Evolutionary conservation across 2,113 vertebrate genomes (phyloP).

Genomic region (Toxostoma redivivum): DNA sequence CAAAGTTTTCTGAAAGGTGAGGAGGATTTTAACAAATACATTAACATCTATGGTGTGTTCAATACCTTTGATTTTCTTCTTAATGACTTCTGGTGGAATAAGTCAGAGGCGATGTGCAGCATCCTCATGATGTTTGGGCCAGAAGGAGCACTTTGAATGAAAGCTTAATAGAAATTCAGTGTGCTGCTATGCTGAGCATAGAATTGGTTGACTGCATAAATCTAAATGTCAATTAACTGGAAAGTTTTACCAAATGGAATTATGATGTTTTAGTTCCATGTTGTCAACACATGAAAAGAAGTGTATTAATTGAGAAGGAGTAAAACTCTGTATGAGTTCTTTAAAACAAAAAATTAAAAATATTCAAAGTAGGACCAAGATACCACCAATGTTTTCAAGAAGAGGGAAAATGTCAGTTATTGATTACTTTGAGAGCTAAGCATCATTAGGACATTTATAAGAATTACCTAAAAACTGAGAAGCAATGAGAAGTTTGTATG

Average conservation of each 20-base stretch:
- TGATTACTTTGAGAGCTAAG: constrained; percentile 33
- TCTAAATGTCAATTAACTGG: constrained; percentile 35
- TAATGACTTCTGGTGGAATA: background rate
- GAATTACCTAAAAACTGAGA: background rate
- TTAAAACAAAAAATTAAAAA: background rate
- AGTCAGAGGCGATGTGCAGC: background rate
- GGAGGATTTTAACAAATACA: background rate
- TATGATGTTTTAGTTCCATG: background rate
- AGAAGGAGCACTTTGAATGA: background rate
- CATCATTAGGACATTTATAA: background rate
- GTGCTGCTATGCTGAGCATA: background rate
- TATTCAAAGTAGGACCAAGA: background rate
- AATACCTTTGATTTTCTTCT: background rate
- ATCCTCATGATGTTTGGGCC: background rate
- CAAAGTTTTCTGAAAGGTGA: background rate
- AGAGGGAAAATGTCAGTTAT: background rate
- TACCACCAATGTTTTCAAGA: background rate
- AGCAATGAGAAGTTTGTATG: background rate
- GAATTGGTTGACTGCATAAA: background rate
- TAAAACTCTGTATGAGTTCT: background rate
- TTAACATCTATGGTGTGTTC: background rate
- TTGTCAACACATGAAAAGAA: background rate
- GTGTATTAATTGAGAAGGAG: background rate
- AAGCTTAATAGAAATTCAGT: background rate
- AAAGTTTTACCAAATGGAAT: background rate